Evolutionary conservation across 2,888 invertebrate genomes (phyloP).

Genomic region (Dryocosmus kuriphilus): DNA sequence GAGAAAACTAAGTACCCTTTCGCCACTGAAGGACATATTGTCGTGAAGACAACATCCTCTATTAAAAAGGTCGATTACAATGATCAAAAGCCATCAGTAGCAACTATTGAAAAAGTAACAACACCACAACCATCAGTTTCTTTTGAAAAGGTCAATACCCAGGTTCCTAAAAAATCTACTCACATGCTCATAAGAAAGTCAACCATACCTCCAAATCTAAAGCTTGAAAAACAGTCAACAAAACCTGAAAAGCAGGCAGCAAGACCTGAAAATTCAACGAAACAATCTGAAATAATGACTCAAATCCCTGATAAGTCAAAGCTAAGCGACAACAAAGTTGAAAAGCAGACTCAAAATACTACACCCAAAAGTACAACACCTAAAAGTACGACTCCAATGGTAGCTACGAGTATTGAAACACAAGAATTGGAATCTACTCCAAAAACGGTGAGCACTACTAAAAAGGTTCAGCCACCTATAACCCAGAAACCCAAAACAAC

Average conservation of each 20-base stretch:
- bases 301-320: not conserved
- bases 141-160: slow-evolving; percentile 47
- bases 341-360: slow-evolving; percentile 27
- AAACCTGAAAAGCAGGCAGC: not conserved
- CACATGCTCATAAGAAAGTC: slow-evolving; percentile 42
- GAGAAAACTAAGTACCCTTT: slow-evolving; percentile 47
- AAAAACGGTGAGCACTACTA: slow-evolving; percentile 55
- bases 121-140: slow-evolving; percentile 43
- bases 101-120: slow-evolving; percentile 48
- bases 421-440: slow-evolving; percentile 40
- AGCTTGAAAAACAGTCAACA: not conserved
- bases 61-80: slow-evolving; percentile 38
- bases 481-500: slow-evolving; percentile 59
- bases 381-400: slow-evolving; percentile 36
- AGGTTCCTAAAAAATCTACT: slow-evolving; percentile 39
- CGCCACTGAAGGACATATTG: slow-evolving; percentile 55
- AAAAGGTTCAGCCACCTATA: slow-evolving; percentile 50
- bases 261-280: slow-evolving; percentile 37
- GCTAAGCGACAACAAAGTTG: slow-evolving; percentile 30
- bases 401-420: not conserved
- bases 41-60: slow-evolving; percentile 56
- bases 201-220: slow-evolving; percentile 29
- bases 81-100: slow-evolving; percentile 36
- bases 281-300: slow-evolving; percentile 19
- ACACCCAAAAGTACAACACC: slow-evolving; percentile 5